phyloP scores from a whole-genome alignment of 2,113 vertebrate genomes.

The human (Homo sapiens) region GRCh38 chr1:177263001-177263500 shows the following conservation, averaged over 20 bases:
- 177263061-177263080: background rate
- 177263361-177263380: background rate
- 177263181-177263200: background rate
- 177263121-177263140: background rate
- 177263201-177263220: background rate
- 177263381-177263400: background rate
- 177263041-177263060: background rate
- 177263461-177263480: background rate
- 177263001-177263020: background rate
- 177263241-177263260: background rate
- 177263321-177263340: background rate
- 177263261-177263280: background rate
- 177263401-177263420: background rate
- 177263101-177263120: background rate
- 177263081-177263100: background rate
- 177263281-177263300: background rate
- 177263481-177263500: background rate
- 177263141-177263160: background rate
- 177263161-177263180: background rate
- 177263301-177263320: background rate
- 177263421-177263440: background rate
- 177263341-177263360: background rate
- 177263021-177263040: background rate
- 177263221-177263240: background rate
- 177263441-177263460: background rate